A percentile compares a stretch with the other conserved stretches of the same genome.
phyloP scores from a whole-genome alignment of 2,113 vertebrate genomes.

The Motacilla alba region DNA sequence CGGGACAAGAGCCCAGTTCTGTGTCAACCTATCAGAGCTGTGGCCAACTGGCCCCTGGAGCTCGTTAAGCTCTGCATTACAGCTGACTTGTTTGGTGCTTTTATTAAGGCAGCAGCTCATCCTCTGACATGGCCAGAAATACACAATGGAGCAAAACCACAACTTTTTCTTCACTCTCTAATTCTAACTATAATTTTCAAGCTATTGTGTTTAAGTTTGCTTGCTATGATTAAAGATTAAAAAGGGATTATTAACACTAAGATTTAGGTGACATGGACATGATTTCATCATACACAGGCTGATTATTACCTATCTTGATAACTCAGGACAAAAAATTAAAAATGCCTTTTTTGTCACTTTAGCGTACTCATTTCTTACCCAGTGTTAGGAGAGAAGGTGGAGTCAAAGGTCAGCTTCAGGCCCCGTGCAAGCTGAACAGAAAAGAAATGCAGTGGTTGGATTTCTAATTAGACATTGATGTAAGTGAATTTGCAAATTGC shows the following conservation, averaged over 20 bases:
- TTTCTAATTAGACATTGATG: not conserved
- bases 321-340: not conserved
- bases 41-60: not conserved
- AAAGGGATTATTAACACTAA: not conserved
- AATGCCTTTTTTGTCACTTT: not conserved
- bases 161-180: not conserved
- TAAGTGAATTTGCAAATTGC: not conserved
- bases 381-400: slow-evolving; percentile 96
- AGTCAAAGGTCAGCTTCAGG: slow-evolving; percentile 95
- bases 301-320: not conserved
- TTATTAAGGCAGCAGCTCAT: not conserved
- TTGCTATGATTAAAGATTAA: not conserved
- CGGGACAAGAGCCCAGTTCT: not conserved
- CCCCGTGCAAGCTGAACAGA: slow-evolving; percentile 84
- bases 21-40: not conserved
- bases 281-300: not conserved
- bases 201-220: not conserved
- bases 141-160: not conserved
- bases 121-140: not conserved
- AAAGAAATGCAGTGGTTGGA: slow-evolving; percentile 55
- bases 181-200: not conserved
- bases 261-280: not conserved
- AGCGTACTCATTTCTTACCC: slow-evolving; percentile 80
- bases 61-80: not conserved
- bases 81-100: not conserved